A percentile compares a stretch with the other conserved stretches of the same genome.
Conservation (phyloP, 2,888 invertebrate genomes). For the Chrysotoxum bicinctum region DNA sequence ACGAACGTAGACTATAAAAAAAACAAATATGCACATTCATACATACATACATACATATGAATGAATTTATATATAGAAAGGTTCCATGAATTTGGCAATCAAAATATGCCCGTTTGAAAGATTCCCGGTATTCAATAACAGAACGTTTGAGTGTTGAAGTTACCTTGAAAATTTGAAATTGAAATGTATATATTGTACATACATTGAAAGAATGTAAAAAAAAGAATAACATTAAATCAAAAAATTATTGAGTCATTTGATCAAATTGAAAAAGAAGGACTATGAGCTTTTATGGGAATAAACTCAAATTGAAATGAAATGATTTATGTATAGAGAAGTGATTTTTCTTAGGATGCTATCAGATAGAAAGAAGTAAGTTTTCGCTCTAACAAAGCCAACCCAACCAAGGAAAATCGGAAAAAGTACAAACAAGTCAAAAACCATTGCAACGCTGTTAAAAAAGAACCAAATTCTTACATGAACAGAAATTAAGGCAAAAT, state of each 20-base stretch:
- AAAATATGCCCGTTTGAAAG: constrained; percentile 1
- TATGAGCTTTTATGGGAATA: too few relatives aligned
- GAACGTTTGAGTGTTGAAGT: constrained; percentile 31
- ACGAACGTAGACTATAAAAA: constrained; percentile 14
- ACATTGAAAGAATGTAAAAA: background rate
- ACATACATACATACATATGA: constrained; percentile 11
- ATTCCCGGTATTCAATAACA: constrained; percentile 29
- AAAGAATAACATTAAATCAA: background rate
- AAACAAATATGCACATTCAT: background rate
- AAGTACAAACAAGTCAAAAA: too few relatives aligned
- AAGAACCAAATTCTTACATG: too few relatives aligned
- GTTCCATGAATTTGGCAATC: constrained; percentile 2
- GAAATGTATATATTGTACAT: background rate
- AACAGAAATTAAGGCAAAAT: too few relatives aligned
- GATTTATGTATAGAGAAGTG: background rate
- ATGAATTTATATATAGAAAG: constrained; percentile 14
- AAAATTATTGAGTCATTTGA: background rate
- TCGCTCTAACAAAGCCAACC: too few relatives aligned
- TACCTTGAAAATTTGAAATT: constrained; percentile 30
- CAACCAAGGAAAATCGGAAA: too few relatives aligned
- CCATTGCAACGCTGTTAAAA: too few relatives aligned
- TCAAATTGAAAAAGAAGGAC: background rate
- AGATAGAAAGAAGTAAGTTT: too few relatives aligned
- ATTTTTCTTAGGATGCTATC: background rate
- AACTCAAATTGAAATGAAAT: background rate